phyloP scores from a whole-genome alignment of 2,113 vertebrate species.

The Ctenomys sociabilis region DNA sequence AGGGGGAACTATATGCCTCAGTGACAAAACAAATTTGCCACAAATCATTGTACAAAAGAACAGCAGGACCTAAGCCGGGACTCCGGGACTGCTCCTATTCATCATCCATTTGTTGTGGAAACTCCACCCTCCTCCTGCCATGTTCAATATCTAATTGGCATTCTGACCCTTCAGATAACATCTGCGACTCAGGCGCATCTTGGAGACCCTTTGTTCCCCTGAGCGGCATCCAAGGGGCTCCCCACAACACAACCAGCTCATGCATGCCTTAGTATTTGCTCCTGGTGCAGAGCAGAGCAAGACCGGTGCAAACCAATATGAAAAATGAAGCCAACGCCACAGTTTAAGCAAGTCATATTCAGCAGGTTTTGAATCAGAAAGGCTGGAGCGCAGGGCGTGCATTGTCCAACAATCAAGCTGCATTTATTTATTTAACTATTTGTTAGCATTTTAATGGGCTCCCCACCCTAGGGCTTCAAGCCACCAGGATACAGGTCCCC shows the following conservation, averaged over 20 bases:
- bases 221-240: conserved; percentile 86
- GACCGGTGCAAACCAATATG: conserved; percentile 71
- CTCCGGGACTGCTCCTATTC: conserved; percentile 92
- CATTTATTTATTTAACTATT: background rate
- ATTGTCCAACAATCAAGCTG: too few relatives aligned
- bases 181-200: conserved; percentile 92
- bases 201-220: conserved; percentile 87
- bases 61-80: conserved; percentile 92
- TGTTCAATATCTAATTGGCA: conserved; percentile 93
- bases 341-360: background rate
- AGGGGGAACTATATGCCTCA: conserved; percentile 90
- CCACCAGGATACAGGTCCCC: conserved; percentile 86
- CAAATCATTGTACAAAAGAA: conserved; percentile 99
- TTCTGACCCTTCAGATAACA: conserved; percentile 96
- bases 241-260: conserved; percentile 80
- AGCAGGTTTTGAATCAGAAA: background rate
- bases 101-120: conserved; percentile 89
- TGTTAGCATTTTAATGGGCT: conserved; percentile 66
- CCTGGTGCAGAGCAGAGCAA: conserved; percentile 67
- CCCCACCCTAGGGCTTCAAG: conserved; percentile 76
- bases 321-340: background rate
- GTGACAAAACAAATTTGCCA: conserved; percentile 99
- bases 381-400: background rate
- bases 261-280: conserved; percentile 82
- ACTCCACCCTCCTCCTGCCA: conserved; percentile 89